Evolutionary conservation across 2,797 vertebrate genomes (phyloP).

Genomic region (Eulemur mongoz): DNA sequence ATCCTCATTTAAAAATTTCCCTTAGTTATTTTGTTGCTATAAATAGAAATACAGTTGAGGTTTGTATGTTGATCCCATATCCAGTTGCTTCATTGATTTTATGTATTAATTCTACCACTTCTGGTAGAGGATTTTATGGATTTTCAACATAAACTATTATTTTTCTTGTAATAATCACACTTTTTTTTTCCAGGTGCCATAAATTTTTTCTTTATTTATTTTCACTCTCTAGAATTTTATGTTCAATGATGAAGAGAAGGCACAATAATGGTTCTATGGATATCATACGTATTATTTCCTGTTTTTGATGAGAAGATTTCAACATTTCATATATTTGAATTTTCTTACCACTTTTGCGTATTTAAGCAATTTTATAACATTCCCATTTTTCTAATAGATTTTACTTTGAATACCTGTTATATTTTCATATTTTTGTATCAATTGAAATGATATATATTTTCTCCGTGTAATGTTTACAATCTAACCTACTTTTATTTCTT

Average conservation of each 20-base stretch:
- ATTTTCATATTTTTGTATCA: not conserved
- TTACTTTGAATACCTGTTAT: not conserved
- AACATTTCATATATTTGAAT: too few relatives aligned
- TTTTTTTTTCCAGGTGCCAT: not conserved
- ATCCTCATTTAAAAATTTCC: not conserved
- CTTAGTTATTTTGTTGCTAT: not conserved
- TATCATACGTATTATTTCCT: too few relatives aligned
- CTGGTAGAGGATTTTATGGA: too few relatives aligned
- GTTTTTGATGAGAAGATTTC: too few relatives aligned
- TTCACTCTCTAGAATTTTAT: not conserved
- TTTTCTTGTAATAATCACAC: not conserved
- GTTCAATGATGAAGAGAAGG: not conserved
- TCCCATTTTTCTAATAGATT: not conserved
- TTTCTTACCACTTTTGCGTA: too few relatives aligned
- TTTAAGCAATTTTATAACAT: not conserved
- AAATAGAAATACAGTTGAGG: not conserved
- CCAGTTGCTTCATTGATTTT: too few relatives aligned
- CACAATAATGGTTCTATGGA: not conserved
- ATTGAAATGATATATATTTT: not conserved
- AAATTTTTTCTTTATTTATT: not conserved
- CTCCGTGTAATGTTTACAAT: not conserved
- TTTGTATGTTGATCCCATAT: not conserved
- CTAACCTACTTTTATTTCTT: not conserved
- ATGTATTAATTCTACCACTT: too few relatives aligned
- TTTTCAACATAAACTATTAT: too few relatives aligned